These are phyloP conservation scores for Agelas oroides DNA, from an alignment of 37 sponge, comb jelly and placozoan genomes.

Conservation along the genomic window DNA sequence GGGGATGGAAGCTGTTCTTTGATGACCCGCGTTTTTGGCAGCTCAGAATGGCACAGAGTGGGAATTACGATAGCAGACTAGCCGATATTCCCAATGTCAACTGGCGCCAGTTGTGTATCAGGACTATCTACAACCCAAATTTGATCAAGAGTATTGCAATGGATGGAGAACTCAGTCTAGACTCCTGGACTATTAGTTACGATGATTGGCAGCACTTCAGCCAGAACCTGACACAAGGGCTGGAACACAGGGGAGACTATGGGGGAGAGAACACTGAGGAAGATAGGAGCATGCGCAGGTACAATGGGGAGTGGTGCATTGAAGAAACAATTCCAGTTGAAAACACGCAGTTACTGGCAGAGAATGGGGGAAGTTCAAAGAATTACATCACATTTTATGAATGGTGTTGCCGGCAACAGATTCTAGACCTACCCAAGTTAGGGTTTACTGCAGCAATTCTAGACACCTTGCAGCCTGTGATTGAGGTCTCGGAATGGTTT, in stretches of 20 bases:
- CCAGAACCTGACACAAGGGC: neutral
- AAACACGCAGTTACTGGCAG: conserved; percentile 19
- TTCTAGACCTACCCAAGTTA: conserved; percentile 17
- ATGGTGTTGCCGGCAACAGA: conserved; percentile 52
- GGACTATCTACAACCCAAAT: conserved; percentile 26
- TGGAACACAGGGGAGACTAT: neutral
- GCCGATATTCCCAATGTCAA: conserved; percentile 4
- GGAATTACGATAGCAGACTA: conserved; percentile 26
- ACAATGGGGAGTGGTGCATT: conserved; percentile 52
- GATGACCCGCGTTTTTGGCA: conserved; percentile 55
- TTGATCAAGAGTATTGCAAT: conserved; percentile 21
- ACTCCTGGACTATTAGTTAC: conserved; percentile 22
- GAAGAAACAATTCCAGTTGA: neutral
- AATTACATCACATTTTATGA: conserved; percentile 61
- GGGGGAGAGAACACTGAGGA: conserved; percentile 34
- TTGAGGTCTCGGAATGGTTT: conserved; percentile 67
- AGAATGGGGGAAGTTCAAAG: conserved; percentile 28
- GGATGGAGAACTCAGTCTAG: conserved; percentile 18
- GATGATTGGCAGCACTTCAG: conserved; percentile 17
- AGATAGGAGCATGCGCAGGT: too few relatives aligned
- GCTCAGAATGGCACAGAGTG: conserved; percentile 13
- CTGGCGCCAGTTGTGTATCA: conserved; percentile 52
- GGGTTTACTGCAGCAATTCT: conserved; percentile 34
- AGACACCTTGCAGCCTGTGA: conserved; percentile 42
- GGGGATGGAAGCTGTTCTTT: conserved; percentile 37